Conservation (phyloP, 2,888 invertebrate species). For the Ceriagrion tenellum region DNA sequence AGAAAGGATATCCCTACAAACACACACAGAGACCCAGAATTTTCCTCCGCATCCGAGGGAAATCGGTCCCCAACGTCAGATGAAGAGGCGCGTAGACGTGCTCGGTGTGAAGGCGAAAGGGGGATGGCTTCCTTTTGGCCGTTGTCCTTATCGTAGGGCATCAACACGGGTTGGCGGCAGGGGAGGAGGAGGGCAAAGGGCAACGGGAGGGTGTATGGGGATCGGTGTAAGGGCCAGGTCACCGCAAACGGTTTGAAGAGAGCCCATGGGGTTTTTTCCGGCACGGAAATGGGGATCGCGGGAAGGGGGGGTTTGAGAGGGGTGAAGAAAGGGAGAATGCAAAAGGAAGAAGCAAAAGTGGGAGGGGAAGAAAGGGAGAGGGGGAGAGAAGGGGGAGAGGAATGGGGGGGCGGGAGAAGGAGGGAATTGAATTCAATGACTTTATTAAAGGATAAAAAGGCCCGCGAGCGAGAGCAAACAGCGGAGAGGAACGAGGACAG, state of each 20-base stretch:
- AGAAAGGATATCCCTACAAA: too few relatives aligned
- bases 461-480: background rate
- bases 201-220: background rate
- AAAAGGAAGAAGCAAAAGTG: too few relatives aligned
- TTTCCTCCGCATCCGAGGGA: background rate
- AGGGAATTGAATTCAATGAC: background rate
- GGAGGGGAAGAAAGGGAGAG: background rate
- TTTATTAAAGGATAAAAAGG: background rate
- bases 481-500: background rate
- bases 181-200: too few relatives aligned
- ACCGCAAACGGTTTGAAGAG: conserved; percentile 10
- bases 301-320: too few relatives aligned
- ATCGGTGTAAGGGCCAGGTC: background rate
- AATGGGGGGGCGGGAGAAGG: background rate
- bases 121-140: background rate
- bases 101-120: too few relatives aligned
- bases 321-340: background rate
- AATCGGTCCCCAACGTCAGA: background rate
- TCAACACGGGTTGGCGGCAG: background rate
- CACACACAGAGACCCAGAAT: background rate
- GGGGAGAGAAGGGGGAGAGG: background rate
- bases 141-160: conserved; percentile 2
- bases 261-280: background rate
- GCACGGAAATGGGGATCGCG: background rate
- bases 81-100: too few relatives aligned